Conservation (phyloP, 2,888 invertebrate genomes). For the Agrotis clavis region DNA sequence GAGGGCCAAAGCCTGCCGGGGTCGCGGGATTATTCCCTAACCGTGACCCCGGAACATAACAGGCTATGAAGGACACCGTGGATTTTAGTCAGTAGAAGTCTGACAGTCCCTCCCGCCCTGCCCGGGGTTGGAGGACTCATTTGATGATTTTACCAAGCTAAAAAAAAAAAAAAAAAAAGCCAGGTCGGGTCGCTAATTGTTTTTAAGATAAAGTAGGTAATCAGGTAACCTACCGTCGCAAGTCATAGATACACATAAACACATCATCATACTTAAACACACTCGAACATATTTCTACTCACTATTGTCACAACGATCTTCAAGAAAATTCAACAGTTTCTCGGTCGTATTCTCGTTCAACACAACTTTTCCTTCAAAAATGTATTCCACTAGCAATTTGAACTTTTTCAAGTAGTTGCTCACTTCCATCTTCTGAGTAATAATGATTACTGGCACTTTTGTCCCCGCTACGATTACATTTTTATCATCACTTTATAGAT, state of each 20-base stretch:
- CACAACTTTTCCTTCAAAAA: conserved; percentile 69
- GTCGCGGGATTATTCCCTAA: no score
- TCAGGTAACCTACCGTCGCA: background rate
- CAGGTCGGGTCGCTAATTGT: background rate
- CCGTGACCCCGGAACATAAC: no score
- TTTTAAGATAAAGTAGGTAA: background rate
- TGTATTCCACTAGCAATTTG: conserved; percentile 66
- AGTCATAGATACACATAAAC: background rate
- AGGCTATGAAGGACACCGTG: no score
- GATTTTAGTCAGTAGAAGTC: no score
- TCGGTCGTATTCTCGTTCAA: conserved; percentile 66
- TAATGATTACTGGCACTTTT: conserved; percentile 36
- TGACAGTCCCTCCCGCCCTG: no score
- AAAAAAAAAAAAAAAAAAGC: no score
- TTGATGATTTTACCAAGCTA: no score
- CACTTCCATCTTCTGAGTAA: conserved; percentile 66
- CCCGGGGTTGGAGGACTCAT: no score
- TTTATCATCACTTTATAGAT: conserved; percentile 45
- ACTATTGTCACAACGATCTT: conserved; percentile 58
- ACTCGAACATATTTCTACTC: conserved; percentile 12
- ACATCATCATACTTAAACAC: conserved; percentile 6
- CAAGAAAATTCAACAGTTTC: conserved; percentile 67
- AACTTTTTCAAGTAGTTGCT: conserved; percentile 69
- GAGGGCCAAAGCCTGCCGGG: no score
- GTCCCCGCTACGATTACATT: conserved; percentile 35